Percentiles rank a stretch among this genome's conserved stretches.
These are phyloP conservation scores for Nemurella pictetii DNA, from an alignment of 2,888 invertebrate species.

Conservation along the genomic window DNA sequence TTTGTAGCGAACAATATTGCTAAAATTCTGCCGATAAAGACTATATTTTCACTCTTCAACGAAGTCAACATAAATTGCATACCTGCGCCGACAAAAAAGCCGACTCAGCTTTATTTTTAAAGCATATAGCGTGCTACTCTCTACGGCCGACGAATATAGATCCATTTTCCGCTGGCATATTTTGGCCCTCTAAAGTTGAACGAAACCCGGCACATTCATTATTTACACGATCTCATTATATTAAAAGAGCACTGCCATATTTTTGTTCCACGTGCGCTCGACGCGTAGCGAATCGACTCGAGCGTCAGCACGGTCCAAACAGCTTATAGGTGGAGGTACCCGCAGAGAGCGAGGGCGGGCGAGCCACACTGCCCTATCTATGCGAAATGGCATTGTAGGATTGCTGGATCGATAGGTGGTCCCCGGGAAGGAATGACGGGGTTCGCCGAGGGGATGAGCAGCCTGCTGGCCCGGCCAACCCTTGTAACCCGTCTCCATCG, in stretches of 20 bases:
- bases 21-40: not conserved
- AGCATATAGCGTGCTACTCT: not conserved
- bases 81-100: not conserved
- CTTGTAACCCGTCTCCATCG: not conserved
- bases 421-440: not conserved
- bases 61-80: too few species aligned
- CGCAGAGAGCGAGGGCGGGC: not conserved
- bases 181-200: not conserved
- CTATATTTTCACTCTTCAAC: too few species aligned
- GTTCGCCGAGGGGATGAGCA: not conserved
- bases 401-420: constrained; percentile 3
- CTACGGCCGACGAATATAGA: not conserved
- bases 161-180: not conserved
- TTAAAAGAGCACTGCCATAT: not conserved
- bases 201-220: not conserved
- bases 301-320: not conserved
- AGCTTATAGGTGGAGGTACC: too few species aligned
- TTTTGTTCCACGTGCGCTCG: not conserved
- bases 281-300: not conserved
- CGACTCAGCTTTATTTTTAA: not conserved
- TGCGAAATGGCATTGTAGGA: not conserved
- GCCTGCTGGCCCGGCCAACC: not conserved
- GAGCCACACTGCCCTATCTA: not conserved
- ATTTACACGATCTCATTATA: not conserved
- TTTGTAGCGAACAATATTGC: not conserved